A percentile compares a stretch with the other conserved stretches of the same genome.
These are phyloP conservation scores for Falco peregrinus DNA, from an alignment of 2,797 vertebrate species.

Conservation along the genomic window DNA sequence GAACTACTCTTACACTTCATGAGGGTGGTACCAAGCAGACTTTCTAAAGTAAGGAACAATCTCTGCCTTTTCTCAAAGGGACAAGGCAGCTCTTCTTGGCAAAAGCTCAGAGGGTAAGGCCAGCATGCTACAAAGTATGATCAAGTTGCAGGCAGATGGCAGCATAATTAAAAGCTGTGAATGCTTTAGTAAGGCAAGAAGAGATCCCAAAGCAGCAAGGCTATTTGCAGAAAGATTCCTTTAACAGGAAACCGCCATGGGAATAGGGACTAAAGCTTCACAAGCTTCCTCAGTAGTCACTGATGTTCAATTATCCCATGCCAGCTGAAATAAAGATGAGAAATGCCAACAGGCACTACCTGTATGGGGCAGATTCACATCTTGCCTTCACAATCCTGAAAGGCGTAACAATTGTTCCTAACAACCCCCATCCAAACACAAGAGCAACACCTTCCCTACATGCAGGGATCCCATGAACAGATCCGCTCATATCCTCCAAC, in stretches of 20 bases:
- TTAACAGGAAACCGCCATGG: background rate
- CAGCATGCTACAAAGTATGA: background rate
- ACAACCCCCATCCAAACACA: background rate
- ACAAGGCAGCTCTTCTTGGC: background rate
- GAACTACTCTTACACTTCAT: background rate
- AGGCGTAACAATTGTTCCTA: background rate
- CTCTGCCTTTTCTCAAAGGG: background rate
- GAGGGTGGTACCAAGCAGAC: background rate
- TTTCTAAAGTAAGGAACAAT: background rate
- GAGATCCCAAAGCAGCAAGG: background rate
- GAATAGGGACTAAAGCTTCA: background rate
- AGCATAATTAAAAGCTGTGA: constrained; percentile 30
- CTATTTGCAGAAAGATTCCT: background rate
- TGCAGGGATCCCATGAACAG: background rate
- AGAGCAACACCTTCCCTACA: background rate
- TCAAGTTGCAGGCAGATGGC: constrained; percentile 22
- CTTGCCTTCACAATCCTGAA: background rate
- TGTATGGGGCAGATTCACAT: background rate
- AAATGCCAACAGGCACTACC: background rate
- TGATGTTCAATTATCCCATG: background rate
- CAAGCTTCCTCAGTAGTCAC: background rate
- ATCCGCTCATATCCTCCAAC: background rate
- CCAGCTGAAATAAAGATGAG: background rate
- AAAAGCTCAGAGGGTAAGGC: background rate
- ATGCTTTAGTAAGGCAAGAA: background rate